Evolutionary conservation across 2,797 vertebrate genomes (phyloP), one percentile per base, ranked within the genome.

Genomic region (Podargus strigoides): DNA sequence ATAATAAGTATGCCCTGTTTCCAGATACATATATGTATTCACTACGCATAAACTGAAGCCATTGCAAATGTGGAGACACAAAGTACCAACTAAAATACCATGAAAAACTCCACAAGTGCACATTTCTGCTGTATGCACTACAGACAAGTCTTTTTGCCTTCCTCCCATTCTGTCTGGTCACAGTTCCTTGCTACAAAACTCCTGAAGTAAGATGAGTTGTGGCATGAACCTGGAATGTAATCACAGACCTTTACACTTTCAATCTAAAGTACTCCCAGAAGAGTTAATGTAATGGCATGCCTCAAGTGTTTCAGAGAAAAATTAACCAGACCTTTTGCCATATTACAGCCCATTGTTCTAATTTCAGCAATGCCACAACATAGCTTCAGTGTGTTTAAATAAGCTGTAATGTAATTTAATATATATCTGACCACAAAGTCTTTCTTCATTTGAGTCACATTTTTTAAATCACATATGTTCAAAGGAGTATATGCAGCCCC

Each of bases 191-290:
- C 90, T 90, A 85, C 67, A 87, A 32, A 69, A 67, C 75, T 85
- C 67, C 55, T 64, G 74, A 89, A 95, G 53, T 63, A 87, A 87
- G 86, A 89, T 68, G 70, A 82, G 56, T 47, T 89, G 68, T 89
- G 81, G 76, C 84, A 80, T 50, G 67, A 92, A 84, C 69, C 92
- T 77, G 59, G 63, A 93, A 93, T 80, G 80, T 76, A 96, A 95
- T 95, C 94, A 94, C 62, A 85, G 86, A 93, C 86, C 90, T 95
- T 90, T 85, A 83, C 64, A 85, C 56, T 74, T 93, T 93, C 88
- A 41, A 70, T 87, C 74, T 76, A 39, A 90, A 87, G 86, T 47
- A 76, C 41, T 90, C 86, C 70, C 84, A 67, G 80, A 46, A 76
- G 88, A 95, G 80, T 79, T 94, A 78, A 47, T 46, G 63, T 62